Evolutionary conservation across 2,888 invertebrate genomes (phyloP).

Genomic region (Arenicola marina): DNA sequence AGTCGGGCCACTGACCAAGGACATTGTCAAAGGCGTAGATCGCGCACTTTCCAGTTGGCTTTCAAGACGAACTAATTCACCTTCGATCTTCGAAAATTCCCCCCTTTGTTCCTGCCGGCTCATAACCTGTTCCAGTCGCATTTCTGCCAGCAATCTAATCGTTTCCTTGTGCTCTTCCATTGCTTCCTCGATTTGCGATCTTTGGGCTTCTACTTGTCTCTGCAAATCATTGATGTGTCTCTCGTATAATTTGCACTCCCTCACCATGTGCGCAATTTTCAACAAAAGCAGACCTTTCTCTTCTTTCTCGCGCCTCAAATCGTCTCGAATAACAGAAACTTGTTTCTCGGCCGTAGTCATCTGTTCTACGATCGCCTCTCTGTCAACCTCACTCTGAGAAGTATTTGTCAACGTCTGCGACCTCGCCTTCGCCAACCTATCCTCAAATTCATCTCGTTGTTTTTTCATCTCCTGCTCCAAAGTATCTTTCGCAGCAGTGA

Average conservation of each 20-base stretch:
- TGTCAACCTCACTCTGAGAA: slow-evolving; percentile 1
- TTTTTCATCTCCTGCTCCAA: slow-evolving; percentile 14
- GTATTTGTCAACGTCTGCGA: slow-evolving; percentile 7
- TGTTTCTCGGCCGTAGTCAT: slow-evolving; percentile 17
- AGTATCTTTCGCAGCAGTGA: slow-evolving; percentile 15
- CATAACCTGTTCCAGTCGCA: slow-evolving; percentile 19
- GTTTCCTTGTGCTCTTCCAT: slow-evolving; percentile 29
- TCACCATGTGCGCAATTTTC: slow-evolving; percentile 18
- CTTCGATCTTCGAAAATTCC: slow-evolving; percentile 19
- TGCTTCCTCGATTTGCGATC: slow-evolving; percentile 17
- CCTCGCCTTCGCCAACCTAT: slow-evolving; percentile 9
- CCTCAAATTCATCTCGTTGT: slow-evolving; percentile 21
- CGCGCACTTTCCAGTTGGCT: slow-evolving; percentile 8
- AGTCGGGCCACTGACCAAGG: slow-evolving; percentile 5
- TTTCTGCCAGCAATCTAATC: slow-evolving; percentile 23
- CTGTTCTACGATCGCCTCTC: slow-evolving; percentile 8
- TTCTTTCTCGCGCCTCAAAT: slow-evolving; percentile 13
- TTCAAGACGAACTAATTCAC: slow-evolving; percentile 17
- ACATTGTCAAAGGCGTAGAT: slow-evolving; percentile 8
- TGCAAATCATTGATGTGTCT: slow-evolving; percentile 19
- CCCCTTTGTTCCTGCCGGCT: slow-evolving; percentile 16
- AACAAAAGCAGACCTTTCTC: slow-evolving; percentile 25
- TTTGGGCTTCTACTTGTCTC: slow-evolving; percentile 16
- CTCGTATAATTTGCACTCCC: slow-evolving; percentile 26
- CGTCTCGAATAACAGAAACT: slow-evolving; percentile 11